Base-by-base conservation (phyloP, 1,140 invertebrate species). In the Uloborus diversus region DNA sequence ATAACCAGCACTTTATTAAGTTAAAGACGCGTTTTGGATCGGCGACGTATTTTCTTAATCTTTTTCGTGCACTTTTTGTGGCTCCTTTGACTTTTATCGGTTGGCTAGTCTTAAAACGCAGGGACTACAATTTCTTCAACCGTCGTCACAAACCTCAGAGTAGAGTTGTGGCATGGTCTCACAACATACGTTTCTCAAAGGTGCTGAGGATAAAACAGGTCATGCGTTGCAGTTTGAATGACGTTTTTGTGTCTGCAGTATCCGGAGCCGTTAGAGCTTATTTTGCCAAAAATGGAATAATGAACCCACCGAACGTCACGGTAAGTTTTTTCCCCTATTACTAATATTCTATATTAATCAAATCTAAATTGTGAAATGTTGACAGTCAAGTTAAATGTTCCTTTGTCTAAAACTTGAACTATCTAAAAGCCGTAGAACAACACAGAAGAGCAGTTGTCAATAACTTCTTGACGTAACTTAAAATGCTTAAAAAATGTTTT, bases 161-260 rank as follows among this genome's bases (percentile, higher is more conserved):
- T 64, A 82, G 83, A 76, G 83, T 85, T 0, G 86, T 89, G 14
- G 85, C 85, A 0, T 90, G 89, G 88, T 89, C 88, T 5, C 85
- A 86, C 2, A 85, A 86, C 3, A 86, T 89, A 66, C 85, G 85
- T 2, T 82, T 88, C 33, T 79, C 81, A 30, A 82, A 82, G n/a
- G 86, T 89, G 23, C 82, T 84, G 49, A 82, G 88, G 9, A 86
- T 89, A 28, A 88, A 88, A 76, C 88, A 89, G 78, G 88, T 89
- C 0, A 90, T 89, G 13, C 80, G 90, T 35, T 89, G 88, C 64
- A 88, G 88, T 13, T 84, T 90, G 27, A 90, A 89, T 83, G 89
- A 90, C 82, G 88, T 90, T 1, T 85, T 90, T 17, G 82, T 90
- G 59, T 87, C 89, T 0, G 88, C 89, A 0, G 81, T 88, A 3